These are phyloP conservation scores for Nephila pilipes DNA, from an alignment of 1,140 invertebrate species.

Conservation along the genomic window DNA sequence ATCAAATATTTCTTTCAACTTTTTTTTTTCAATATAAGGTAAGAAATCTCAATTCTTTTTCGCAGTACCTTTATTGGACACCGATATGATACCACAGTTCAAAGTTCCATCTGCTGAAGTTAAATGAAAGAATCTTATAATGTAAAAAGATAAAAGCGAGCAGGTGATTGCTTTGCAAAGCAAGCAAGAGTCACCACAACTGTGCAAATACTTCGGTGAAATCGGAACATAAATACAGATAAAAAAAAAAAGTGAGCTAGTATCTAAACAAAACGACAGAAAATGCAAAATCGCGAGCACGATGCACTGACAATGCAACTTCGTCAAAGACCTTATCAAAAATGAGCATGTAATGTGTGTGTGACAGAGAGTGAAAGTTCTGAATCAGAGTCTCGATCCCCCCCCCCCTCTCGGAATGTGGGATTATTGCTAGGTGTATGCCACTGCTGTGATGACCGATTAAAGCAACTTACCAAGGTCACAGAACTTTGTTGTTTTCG, in stretches of 20 bases:
- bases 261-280: neutral
- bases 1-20: too few relatives aligned
- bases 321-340: neutral
- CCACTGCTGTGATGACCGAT: neutral
- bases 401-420: neutral
- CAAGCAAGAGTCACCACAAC: neutral
- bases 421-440: neutral
- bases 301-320: neutral
- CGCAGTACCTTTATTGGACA: neutral
- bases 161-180: neutral
- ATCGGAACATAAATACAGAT: conserved; percentile 18
- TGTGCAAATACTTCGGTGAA: conserved; percentile 23
- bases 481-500: neutral
- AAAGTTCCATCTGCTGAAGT: neutral
- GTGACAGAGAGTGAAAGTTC: neutral
- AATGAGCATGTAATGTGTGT: neutral
- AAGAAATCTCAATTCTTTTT: neutral
- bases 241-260: neutral
- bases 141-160: neutral
- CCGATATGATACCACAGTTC: neutral
- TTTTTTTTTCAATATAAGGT: neutral
- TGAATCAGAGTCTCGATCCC: neutral
- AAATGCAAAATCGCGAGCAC: neutral
- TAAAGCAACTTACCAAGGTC: neutral
- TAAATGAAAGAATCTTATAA: neutral